Percentiles rank a stretch among this genome's conserved stretches.
Evolutionary conservation across 2,113 vertebrate species (phyloP).

Genomic region (Mormoops blainvillei): DNA sequence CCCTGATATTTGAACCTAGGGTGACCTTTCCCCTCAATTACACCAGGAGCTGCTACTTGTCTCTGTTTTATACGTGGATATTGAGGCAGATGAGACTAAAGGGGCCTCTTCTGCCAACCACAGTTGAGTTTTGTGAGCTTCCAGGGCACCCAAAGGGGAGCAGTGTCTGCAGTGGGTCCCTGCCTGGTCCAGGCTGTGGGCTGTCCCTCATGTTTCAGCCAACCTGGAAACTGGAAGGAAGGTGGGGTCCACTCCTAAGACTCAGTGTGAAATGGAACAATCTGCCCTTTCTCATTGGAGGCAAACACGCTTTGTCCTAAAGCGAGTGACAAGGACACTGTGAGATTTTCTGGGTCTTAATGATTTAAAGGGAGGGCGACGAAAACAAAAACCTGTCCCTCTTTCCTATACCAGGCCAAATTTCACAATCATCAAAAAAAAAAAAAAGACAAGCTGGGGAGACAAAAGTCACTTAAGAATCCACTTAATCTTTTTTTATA

Average conservation of each 20-base stretch:
- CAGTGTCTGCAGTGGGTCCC: not conserved
- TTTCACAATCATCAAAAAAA: not conserved
- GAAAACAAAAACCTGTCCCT: not conserved
- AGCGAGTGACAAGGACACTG: not conserved
- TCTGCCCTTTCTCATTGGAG: fast-evolving
- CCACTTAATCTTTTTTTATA: not conserved
- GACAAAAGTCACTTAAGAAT: not conserved
- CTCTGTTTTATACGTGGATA: not conserved
- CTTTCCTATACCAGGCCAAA: not conserved
- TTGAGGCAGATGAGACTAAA: not conserved
- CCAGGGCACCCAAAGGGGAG: too few species aligned
- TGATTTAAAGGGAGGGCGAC: not conserved
- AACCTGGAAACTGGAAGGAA: not conserved
- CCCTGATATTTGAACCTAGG: not conserved
- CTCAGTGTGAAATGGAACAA: not conserved
- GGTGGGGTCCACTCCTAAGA: not conserved
- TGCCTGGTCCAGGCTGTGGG: not conserved
- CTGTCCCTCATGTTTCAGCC: not conserved
- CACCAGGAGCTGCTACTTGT: not conserved
- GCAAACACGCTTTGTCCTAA: not conserved
- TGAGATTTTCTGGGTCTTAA: not conserved
- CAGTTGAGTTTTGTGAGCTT: not conserved
- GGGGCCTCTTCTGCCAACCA: not conserved
- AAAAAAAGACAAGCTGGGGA: too few species aligned
- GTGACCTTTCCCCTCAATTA: too few species aligned